Percentiles rank a stretch among this genome's conserved stretches.
Evolutionary conservation across 2,113 vertebrate species (phyloP).

Genomic region (Thunnus maccoyii): DNA sequence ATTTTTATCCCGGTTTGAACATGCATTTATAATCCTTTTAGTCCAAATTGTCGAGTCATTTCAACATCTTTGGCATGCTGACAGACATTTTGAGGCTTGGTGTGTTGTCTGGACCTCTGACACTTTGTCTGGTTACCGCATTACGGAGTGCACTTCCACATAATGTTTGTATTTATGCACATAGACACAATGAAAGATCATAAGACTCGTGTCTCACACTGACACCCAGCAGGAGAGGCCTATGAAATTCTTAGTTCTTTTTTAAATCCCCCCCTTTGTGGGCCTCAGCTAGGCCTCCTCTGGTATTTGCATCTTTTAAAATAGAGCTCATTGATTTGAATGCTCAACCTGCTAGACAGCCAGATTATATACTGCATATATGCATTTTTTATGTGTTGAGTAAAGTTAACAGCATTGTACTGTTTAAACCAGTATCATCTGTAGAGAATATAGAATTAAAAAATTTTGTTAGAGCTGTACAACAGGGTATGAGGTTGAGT

Average conservation of each 20-base stretch:
- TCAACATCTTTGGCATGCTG: constrained; percentile 1
- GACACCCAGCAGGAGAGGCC: constrained; percentile 33
- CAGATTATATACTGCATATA: not conserved
- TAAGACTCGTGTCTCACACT: constrained; percentile 26
- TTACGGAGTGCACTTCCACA: constrained; percentile 1
- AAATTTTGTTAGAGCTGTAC: not conserved
- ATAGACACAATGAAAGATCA: constrained; percentile 33
- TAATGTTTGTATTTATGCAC: constrained; percentile 7
- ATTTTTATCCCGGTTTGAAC: constrained; percentile 26
- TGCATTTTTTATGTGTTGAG: not conserved
- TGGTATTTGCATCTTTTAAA: constrained; percentile 75
- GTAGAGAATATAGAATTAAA: not conserved
- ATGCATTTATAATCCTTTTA: not conserved
- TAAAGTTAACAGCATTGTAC: not conserved
- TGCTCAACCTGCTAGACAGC: constrained; percentile 8
- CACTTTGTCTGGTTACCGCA: constrained; percentile 3
- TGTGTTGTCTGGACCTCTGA: constrained; percentile 14
- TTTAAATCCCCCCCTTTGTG: constrained; percentile 50
- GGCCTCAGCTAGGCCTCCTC: constrained; percentile 62
- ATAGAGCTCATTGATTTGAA: constrained; percentile 63
- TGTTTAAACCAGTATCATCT: not conserved
- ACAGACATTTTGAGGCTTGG: not conserved
- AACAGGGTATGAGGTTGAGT: not conserved
- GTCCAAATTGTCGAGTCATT: constrained; percentile 44
- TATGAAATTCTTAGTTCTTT: constrained; percentile 42